These are phyloP conservation scores for Pseudochaenichthys georgianus DNA, from an alignment of 2,797 vertebrate genomes.

Conservation along the genomic window DNA sequence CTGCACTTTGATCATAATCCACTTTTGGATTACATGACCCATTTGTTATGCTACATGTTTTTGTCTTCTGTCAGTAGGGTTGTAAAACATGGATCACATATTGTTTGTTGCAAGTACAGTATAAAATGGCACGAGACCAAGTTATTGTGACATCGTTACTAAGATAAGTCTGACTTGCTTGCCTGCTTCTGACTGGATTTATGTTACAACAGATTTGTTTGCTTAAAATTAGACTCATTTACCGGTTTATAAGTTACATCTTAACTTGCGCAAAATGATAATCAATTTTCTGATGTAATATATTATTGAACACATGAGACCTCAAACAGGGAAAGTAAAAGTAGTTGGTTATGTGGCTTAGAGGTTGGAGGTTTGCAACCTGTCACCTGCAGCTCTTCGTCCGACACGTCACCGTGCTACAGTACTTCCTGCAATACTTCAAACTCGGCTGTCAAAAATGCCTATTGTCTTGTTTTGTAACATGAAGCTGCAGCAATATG, in stretches of 20 bases:
- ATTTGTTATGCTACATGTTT: neutral
- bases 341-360: no score
- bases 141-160: slow-evolving; percentile 3
- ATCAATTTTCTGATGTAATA: no score
- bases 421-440: no score
- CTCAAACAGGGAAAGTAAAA: no score
- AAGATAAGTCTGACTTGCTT: slow-evolving; percentile 9
- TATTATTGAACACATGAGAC: no score
- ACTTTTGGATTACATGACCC: neutral
- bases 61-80: neutral
- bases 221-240: neutral
- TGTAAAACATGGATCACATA: neutral
- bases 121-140: neutral
- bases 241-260: neutral
- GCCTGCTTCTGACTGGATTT: neutral
- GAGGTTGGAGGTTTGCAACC: no score
- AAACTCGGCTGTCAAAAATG: no score
- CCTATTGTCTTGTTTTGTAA: no score
- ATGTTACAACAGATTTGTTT: neutral
- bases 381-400: no score
- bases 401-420: no score
- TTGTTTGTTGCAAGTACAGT: neutral
- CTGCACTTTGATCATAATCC: slow-evolving; percentile 9
- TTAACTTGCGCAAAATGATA: neutral
- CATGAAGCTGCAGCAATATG: no score